Evolutionary conservation across 2,113 vertebrate species (phyloP).

Genomic region (Gopherus evgoodei): DNA sequence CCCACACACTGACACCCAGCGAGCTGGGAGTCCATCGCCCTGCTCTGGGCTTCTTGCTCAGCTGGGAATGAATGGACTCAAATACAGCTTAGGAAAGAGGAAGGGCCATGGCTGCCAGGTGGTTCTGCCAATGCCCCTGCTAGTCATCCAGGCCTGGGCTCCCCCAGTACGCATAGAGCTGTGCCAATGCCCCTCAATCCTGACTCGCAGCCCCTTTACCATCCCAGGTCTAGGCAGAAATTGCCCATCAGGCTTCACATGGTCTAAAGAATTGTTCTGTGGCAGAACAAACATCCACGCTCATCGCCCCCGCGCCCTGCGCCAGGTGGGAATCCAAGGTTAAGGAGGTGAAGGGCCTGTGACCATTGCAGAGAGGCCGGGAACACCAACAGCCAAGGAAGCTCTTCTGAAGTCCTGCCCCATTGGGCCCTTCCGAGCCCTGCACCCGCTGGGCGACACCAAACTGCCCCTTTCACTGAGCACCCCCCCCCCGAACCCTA

Average conservation of each 20-base stretch:
- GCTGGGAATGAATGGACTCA: not conserved
- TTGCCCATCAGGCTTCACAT: not conserved
- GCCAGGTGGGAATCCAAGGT: not conserved
- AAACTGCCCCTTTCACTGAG: not conserved
- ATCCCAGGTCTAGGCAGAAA: not conserved
- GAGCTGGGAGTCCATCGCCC: not conserved
- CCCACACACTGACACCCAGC: too few species aligned
- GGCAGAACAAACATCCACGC: not conserved
- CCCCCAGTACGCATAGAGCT: rapidly evolving
- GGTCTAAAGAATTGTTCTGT: not conserved
- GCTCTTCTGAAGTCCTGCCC: too few species aligned
- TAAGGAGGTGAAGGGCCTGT: too few species aligned
- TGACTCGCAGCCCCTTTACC: rapidly evolving
- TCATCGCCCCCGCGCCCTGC: rapidly evolving
- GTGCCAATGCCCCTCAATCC: too few species aligned
- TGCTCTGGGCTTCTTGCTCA: not conserved
- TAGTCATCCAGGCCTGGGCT: not conserved
- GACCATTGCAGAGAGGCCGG: too few species aligned
- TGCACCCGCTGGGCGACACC: too few species aligned
- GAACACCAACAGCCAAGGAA: not conserved
- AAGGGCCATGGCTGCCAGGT: not conserved
- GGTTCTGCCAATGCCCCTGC: too few species aligned
- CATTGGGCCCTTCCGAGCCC: too few species aligned
- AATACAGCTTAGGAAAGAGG: not conserved
- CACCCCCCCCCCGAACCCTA: not conserved